A percentile compares a stretch with the other conserved stretches of the same genome.
These are phyloP conservation scores for Actenoides hombroni DNA, from an alignment of 2,113 vertebrate species.

Conservation along the genomic window DNA sequence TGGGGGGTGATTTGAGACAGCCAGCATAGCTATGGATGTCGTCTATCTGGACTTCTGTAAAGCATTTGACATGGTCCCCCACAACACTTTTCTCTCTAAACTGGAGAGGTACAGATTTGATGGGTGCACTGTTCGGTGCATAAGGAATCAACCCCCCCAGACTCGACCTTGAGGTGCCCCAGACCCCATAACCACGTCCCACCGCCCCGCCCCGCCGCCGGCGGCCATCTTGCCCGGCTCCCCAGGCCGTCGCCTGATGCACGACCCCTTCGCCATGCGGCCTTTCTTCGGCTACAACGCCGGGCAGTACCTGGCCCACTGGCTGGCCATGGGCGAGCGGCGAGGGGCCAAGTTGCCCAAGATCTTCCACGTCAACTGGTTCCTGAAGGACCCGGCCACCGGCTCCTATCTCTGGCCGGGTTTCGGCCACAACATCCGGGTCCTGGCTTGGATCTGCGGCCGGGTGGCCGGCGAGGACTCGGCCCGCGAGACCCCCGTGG, in stretches of 20 bases:
- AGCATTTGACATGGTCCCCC: too few relatives aligned
- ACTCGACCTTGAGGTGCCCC: too few relatives aligned
- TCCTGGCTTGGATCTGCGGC: neutral
- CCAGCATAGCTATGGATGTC: too few relatives aligned
- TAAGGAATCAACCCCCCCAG: too few relatives aligned
- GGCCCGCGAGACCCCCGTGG: neutral
- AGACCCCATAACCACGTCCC: too few relatives aligned
- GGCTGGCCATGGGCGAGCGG: neutral
- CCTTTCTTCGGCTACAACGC: neutral
- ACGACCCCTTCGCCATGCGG: neutral
- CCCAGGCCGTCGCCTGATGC: neutral
- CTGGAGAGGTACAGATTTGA: too few relatives aligned
- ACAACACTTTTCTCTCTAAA: too few relatives aligned
- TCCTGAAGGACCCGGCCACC: neutral
- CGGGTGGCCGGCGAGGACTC: neutral
- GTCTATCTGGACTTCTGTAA: too few relatives aligned
- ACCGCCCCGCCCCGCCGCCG: too few relatives aligned
- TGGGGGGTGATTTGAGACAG: too few relatives aligned
- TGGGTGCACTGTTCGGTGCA: too few relatives aligned
- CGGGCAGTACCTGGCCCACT: neutral
- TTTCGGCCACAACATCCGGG: neutral
- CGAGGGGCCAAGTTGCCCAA: neutral
- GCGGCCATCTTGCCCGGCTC: too few relatives aligned
- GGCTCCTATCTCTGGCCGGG: neutral
- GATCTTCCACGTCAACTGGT: neutral